Conservation (phyloP, 2,113 vertebrate species). For the rat (Rattus norvegicus) region DNA sequence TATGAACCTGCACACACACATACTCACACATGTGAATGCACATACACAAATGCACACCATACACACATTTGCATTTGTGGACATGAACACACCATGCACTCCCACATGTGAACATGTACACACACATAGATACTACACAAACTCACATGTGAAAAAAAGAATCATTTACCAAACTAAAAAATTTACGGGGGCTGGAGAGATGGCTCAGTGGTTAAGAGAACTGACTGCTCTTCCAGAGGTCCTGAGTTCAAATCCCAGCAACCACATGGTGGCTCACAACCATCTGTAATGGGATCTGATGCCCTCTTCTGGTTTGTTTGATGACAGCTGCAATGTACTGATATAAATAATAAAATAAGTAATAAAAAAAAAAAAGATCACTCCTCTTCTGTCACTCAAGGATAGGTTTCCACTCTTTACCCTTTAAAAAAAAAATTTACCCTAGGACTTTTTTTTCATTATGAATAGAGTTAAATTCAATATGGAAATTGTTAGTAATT, state of each 20-base stretch:
- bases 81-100: neutral
- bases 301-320: too few relatives aligned
- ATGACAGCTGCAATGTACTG: too few relatives aligned
- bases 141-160: neutral
- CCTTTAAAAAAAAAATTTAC: constrained; percentile 45
- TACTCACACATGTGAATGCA: neutral
- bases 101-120: neutral
- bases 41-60: neutral
- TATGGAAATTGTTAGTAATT: constrained; percentile 5
- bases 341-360: too few relatives aligned
- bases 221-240: too few relatives aligned
- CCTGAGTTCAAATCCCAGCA: too few relatives aligned
- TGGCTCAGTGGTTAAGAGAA: too few relatives aligned
- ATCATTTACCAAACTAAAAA: neutral
- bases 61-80: neutral
- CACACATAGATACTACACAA: neutral
- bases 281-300: too few relatives aligned
- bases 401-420: too few relatives aligned
- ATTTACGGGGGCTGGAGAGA: too few relatives aligned
- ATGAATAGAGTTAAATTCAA: neutral
- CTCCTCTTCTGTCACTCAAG: too few relatives aligned
- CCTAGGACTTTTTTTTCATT: neutral
- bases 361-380: too few relatives aligned
- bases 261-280: too few relatives aligned
- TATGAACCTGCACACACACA: neutral